These are phyloP conservation scores for Oncorhynchus kisutch DNA, from an alignment of 2,113 vertebrate species.

Conservation along the genomic window DNA sequence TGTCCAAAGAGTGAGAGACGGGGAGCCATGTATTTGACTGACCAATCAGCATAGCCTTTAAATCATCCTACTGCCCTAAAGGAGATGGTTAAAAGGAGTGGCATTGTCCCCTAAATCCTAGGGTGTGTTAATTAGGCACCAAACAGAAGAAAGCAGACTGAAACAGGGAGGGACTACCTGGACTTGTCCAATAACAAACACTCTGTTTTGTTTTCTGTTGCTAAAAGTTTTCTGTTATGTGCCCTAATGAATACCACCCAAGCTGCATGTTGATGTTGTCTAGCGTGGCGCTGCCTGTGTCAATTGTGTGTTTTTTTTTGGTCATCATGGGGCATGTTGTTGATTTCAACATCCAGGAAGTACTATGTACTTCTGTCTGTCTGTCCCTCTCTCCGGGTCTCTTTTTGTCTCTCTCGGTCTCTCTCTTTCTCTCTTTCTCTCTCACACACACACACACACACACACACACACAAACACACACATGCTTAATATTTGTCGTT, in stretches of 20 bases:
- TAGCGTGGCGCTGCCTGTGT: neutral
- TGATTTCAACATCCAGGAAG: neutral
- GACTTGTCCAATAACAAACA: no score
- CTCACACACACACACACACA: no score
- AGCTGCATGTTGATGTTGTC: neutral
- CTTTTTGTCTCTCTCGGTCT: no score
- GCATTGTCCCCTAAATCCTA: neutral
- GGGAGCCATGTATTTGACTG: slow-evolving; percentile 50
- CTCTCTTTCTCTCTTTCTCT: no score
- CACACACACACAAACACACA: neutral
- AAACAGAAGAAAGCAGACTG: no score
- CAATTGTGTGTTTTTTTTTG: neutral
- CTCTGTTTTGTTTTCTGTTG: neutral
- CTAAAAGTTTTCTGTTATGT: neutral
- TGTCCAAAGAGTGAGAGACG: slow-evolving; percentile 44
- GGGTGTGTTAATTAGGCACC: neutral
- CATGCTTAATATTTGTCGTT: neutral
- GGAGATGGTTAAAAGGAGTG: slow-evolving; percentile 27
- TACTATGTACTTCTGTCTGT: neutral
- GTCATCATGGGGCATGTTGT: neutral
- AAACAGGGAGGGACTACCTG: no score
- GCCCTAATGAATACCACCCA: neutral
- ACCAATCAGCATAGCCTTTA: slow-evolving; percentile 48
- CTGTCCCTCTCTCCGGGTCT: no score
- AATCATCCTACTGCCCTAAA: slow-evolving; percentile 18